Evolutionary conservation across 2,888 invertebrate species (phyloP).

Genomic region (Strigamia maritima): DNA sequence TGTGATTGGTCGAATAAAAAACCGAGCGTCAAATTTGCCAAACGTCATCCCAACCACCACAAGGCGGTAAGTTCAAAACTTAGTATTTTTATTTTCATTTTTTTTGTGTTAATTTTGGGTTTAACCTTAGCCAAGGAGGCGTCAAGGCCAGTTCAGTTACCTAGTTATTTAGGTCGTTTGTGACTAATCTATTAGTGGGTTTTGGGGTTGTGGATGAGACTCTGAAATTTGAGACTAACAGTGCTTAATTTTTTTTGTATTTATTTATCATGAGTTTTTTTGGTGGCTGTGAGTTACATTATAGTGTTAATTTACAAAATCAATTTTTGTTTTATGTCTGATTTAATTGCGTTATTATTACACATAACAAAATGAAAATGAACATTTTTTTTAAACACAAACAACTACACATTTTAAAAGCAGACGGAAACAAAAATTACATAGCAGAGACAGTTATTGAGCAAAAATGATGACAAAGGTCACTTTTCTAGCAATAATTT

Average conservation of each 20-base stretch:
- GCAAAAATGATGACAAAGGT: conserved; percentile 13
- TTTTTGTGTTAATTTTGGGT: neutral
- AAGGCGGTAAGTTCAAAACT: conserved; percentile 2
- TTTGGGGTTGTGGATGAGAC: too few relatives aligned
- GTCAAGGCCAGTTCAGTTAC: too few relatives aligned
- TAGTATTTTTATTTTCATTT: neutral
- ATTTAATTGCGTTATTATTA: neutral
- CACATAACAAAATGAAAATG: neutral
- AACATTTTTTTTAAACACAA: neutral
- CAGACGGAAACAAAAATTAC: neutral
- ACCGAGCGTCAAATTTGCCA: neutral
- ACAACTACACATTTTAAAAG: neutral
- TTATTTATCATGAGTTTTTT: too few relatives aligned
- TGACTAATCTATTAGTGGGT: too few relatives aligned
- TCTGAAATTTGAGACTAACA: too few relatives aligned
- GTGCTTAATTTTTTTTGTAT: too few relatives aligned
- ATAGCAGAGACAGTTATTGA: neutral
- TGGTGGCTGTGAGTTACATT: too few relatives aligned
- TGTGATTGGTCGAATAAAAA: neutral
- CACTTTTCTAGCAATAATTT: neutral
- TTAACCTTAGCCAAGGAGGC: too few relatives aligned
- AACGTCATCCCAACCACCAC: neutral
- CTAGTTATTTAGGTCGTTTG: too few relatives aligned
- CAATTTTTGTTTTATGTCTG: neutral
- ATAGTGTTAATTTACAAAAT: neutral